These are phyloP conservation scores for Formicarius rufipectus DNA, from an alignment of 2,113 vertebrate genomes.

Conservation along the genomic window DNA sequence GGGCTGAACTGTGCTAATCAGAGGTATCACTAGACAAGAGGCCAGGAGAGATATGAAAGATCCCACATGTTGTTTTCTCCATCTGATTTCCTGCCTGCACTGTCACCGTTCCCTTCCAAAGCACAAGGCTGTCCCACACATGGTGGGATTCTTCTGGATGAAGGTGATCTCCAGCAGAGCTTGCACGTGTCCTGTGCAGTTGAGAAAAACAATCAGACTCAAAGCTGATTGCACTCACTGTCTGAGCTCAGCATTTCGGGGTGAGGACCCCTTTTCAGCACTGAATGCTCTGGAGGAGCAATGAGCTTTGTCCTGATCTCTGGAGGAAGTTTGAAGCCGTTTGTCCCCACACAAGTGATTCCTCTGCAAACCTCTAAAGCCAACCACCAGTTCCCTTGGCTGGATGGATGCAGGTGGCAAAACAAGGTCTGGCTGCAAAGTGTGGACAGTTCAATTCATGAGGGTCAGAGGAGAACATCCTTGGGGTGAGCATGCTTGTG, in stretches of 20 bases:
- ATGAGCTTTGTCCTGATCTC: not conserved
- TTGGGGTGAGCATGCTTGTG: not conserved
- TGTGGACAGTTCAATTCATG: not conserved
- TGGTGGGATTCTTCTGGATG: not conserved
- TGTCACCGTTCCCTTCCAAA: not conserved
- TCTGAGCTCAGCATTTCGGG: not conserved
- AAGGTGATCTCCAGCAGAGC: not conserved
- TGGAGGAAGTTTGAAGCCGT: not conserved
- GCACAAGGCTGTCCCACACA: rapidly evolving
- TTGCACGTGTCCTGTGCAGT: not conserved
- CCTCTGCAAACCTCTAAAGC: not conserved
- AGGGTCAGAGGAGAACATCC: not conserved
- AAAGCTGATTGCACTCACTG: not conserved
- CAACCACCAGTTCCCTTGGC: not conserved
- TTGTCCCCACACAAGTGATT: not conserved
- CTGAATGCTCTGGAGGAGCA: not conserved
- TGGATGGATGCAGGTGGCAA: not conserved
- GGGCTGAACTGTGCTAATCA: not conserved
- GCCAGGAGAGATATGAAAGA: not conserved
- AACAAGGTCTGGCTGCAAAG: not conserved
- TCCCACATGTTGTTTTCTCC: not conserved
- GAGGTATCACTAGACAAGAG: not conserved
- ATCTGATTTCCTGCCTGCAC: not conserved
- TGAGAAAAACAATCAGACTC: not conserved
- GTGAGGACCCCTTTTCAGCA: not conserved